phyloP scores from a whole-genome alignment of 2,797 vertebrate species.

The Natrix natrix region DNA sequence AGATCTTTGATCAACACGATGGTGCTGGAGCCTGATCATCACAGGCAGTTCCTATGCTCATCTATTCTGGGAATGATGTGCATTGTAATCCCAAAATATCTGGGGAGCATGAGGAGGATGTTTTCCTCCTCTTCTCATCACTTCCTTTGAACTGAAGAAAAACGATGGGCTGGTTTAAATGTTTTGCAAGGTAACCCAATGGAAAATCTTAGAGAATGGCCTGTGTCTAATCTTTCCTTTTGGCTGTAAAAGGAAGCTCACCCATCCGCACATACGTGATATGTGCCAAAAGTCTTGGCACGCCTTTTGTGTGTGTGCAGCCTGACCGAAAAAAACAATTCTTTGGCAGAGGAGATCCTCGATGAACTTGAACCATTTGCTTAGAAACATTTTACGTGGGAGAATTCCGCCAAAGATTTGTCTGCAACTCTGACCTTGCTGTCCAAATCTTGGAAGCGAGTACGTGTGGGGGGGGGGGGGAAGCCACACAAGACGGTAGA shows the following conservation, averaged over 20 bases:
- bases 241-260: slow-evolving; percentile 49
- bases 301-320: slow-evolving; percentile 51
- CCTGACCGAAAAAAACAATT: slow-evolving; percentile 5
- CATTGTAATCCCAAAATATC: not conserved
- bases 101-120: not conserved
- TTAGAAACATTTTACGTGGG: slow-evolving; percentile 38
- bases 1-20: not conserved
- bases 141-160: slow-evolving; percentile 54
- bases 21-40: not conserved
- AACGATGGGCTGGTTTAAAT: slow-evolving; percentile 61
- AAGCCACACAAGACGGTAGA: not conserved
- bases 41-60: not conserved
- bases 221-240: slow-evolving; percentile 57
- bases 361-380: slow-evolving; percentile 32
- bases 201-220: slow-evolving; percentile 65
- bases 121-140: slow-evolving; percentile 37
- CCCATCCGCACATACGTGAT: slow-evolving; percentile 46
- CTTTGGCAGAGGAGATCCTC: slow-evolving; percentile 36
- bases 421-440: slow-evolving; percentile 37
- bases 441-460: not conserved
- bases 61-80: not conserved
- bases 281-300: slow-evolving; percentile 58
- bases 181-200: slow-evolving; percentile 58
- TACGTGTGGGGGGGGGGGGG: not conserved
- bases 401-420: not conserved